phyloP scores from a whole-genome alignment of 2,888 invertebrate genomes.

The Salpingus planirostris region DNA sequence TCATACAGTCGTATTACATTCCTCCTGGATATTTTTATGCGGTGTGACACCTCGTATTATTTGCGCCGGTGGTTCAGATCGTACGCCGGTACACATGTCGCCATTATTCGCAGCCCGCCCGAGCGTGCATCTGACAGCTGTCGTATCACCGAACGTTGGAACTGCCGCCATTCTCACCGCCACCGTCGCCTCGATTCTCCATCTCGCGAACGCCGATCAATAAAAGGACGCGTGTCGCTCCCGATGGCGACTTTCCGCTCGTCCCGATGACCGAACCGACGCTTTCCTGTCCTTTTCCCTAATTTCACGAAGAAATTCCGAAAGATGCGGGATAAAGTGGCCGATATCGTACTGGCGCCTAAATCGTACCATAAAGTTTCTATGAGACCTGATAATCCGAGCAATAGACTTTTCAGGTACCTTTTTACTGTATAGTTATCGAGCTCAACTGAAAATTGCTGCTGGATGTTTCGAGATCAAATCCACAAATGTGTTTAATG shows the following conservation, averaged over 20 bases:
- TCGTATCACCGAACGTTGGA: constrained; percentile 39
- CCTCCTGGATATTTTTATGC: constrained; percentile 38
- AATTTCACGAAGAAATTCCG: no score
- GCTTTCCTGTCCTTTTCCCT: background rate
- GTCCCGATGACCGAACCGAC: constrained; percentile 1
- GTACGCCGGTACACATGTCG: constrained; percentile 39
- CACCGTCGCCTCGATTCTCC: constrained; percentile 24
- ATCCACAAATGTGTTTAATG: no score
- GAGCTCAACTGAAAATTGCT: no score
- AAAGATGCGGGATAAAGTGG: no score
- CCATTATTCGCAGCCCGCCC: constrained; percentile 41
- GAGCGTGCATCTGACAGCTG: constrained; percentile 42
- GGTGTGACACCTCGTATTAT: constrained; percentile 41
- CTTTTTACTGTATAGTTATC: no score
- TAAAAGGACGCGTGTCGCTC: constrained; percentile 26
- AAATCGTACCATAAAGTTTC: no score
- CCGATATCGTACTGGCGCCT: no score
- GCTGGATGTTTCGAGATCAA: no score
- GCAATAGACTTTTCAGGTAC: no score
- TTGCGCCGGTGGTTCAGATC: constrained; percentile 31
- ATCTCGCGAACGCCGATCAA: constrained; percentile 27
- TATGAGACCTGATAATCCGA: no score
- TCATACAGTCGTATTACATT: constrained; percentile 38
- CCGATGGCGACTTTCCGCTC: constrained; percentile 20
- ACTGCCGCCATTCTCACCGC: constrained; percentile 36